phyloP scores from a whole-genome alignment of 2,888 invertebrate genomes.

The Resseliella maxima region DNA sequence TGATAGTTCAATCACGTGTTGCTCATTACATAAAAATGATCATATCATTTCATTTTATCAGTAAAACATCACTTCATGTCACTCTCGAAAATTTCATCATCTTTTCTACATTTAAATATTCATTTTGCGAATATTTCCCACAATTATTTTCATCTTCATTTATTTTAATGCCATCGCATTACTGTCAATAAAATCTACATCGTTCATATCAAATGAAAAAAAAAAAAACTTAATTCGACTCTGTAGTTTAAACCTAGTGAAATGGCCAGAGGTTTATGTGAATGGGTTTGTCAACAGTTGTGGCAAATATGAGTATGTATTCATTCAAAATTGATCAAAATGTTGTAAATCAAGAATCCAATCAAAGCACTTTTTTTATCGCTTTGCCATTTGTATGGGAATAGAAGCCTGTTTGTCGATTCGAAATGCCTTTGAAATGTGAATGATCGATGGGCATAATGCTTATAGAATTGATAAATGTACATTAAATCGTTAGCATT shows the following conservation, averaged over 20 bases:
- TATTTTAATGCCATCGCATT: neutral
- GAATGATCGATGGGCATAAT: neutral
- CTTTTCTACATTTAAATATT: neutral
- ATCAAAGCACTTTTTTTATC: too few species aligned
- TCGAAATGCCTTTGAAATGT: neutral
- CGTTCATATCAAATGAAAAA: neutral
- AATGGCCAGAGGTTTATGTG: too few species aligned
- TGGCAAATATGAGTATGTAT: too few species aligned
- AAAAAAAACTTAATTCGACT: neutral
- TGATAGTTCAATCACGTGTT: neutral
- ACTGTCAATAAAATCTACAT: neutral
- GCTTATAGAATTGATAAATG: conserved; percentile 7
- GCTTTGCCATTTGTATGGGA: too few species aligned
- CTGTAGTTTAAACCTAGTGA: too few species aligned
- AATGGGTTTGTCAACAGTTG: too few species aligned
- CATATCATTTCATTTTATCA: neutral
- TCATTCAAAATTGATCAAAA: too few species aligned
- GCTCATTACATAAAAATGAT: neutral
- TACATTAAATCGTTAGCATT: neutral
- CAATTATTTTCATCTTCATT: neutral
- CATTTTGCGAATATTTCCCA: too few species aligned
- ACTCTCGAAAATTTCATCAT: neutral
- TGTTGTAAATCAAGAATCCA: too few species aligned
- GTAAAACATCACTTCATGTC: neutral
- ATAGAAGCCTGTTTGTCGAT: conserved; percentile 4